These are phyloP conservation scores for Cotesia glomerata DNA, from an alignment of 1,140 invertebrate species.

Conservation along the genomic window DNA sequence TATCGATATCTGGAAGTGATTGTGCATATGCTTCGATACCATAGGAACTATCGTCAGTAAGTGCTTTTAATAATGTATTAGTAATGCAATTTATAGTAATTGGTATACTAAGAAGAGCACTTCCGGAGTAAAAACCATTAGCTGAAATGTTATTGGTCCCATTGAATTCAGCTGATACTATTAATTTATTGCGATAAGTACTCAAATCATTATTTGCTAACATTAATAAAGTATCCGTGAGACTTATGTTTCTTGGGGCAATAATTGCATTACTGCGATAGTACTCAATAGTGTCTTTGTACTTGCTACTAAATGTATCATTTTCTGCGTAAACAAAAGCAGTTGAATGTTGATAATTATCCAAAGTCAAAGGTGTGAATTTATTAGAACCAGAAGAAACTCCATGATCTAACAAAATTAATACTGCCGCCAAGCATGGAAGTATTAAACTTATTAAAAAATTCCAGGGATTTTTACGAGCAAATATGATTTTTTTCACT, in stretches of 20 bases:
- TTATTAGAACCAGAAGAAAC: conserved; percentile 31
- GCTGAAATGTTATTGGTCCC: conserved; percentile 27
- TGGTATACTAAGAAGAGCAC: conserved; percentile 52
- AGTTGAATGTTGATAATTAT: conserved; percentile 35
- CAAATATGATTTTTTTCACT: conserved; percentile 52
- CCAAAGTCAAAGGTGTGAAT: conserved; percentile 2
- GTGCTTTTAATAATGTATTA: conserved; percentile 49
- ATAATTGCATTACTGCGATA: conserved; percentile 28
- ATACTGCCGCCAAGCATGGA: conserved; percentile 45
- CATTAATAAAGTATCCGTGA: conserved; percentile 43
- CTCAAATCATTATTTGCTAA: conserved; percentile 41
- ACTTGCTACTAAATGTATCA: conserved; percentile 35
- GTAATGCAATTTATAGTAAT: conserved; percentile 53
- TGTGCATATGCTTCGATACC: conserved; percentile 47
- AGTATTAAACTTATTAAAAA: conserved; percentile 45
- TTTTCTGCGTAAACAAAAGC: conserved; percentile 43
- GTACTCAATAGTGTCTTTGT: conserved; percentile 32
- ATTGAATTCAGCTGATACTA: conserved; percentile 55
- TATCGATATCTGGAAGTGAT: conserved; percentile 42
- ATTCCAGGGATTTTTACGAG: conserved; percentile 46
- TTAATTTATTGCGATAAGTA: conserved; percentile 49
- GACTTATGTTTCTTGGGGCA: conserved; percentile 7
- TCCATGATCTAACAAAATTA: conserved; percentile 50
- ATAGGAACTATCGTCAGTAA: conserved; percentile 41
- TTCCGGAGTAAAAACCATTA: conserved; percentile 54